These are phyloP conservation scores for Amiota minor DNA, from an alignment of 2,888 invertebrate species.

Conservation along the genomic window DNA sequence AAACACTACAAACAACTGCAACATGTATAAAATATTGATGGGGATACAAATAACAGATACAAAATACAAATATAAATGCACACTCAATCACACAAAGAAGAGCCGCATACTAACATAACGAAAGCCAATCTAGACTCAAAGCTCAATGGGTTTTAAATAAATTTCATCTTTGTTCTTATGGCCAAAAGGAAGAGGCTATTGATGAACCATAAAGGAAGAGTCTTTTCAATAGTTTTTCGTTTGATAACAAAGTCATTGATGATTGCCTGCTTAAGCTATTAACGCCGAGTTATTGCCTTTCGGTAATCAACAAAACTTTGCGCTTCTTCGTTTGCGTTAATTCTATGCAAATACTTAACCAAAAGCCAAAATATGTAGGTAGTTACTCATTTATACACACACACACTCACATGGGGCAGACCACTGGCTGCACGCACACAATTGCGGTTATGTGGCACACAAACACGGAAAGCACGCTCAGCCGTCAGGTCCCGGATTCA, in stretches of 20 bases:
- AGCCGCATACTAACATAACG: too few relatives aligned
- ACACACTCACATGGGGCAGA: neutral
- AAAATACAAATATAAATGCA: too few relatives aligned
- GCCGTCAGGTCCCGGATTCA: neutral
- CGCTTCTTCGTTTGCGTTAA: neutral
- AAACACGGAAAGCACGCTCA: conserved; percentile 22
- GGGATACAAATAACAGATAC: neutral
- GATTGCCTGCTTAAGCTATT: neutral
- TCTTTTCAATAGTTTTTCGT: too few relatives aligned
- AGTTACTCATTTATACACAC: neutral
- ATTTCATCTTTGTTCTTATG: too few relatives aligned
- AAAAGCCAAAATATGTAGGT: neutral
- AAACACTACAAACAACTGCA: conserved; percentile 9
- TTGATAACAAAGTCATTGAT: too few relatives aligned
- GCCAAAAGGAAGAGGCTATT: too few relatives aligned
- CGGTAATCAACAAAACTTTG: too few relatives aligned
- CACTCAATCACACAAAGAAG: too few relatives aligned
- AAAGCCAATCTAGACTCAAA: too few relatives aligned
- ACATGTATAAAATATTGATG: conserved; percentile 8
- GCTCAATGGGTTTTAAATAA: too few relatives aligned
- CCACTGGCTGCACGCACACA: neutral
- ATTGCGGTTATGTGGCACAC: conserved; percentile 26
- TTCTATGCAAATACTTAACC: conserved; percentile 11
- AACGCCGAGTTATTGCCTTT: neutral
- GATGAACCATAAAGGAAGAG: too few relatives aligned